Conservation (phyloP, 30 jellyfish, hydroid and myxozoan species). For the Hydractinia symbiolongicarpus region DNA sequence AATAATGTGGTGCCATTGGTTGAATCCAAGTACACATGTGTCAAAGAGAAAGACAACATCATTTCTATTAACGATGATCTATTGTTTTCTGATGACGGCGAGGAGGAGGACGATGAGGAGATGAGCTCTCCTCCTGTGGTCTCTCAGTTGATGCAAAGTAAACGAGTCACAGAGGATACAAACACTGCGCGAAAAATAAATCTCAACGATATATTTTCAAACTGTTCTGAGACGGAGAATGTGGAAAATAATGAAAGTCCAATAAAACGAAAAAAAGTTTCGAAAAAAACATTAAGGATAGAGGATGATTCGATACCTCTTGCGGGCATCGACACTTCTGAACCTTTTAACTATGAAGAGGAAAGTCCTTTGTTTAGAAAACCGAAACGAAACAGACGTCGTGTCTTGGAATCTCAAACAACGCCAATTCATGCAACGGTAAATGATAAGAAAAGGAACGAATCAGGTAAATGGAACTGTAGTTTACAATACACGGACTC, state of each 20-base stretch:
- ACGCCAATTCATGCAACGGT: background rate
- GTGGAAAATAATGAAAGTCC: too few species aligned
- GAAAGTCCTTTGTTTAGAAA: constrained; percentile 26
- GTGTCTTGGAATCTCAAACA: constrained; percentile 15
- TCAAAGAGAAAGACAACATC: background rate
- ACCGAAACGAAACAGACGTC: background rate
- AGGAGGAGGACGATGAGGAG: constrained; percentile 36
- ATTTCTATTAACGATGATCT: background rate
- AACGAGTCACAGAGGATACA: background rate
- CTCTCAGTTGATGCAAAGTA: constrained; percentile 11
- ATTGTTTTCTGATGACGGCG: background rate
- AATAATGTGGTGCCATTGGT: background rate
- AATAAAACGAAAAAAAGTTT: background rate
- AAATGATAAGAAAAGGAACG: background rate
- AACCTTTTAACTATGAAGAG: background rate
- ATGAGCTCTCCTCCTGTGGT: constrained; percentile 79
- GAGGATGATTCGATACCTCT: background rate
- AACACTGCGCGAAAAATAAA: background rate
- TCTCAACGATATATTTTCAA: too few species aligned
- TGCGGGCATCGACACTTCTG: background rate
- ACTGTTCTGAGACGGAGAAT: background rate
- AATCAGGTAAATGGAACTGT: too few species aligned
- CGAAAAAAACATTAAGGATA: background rate
- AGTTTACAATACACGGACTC: too few species aligned
- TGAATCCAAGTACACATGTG: background rate